These are phyloP conservation scores for Channallabes apus DNA, from an alignment of 2,797 vertebrate genomes.

Conservation along the genomic window DNA sequence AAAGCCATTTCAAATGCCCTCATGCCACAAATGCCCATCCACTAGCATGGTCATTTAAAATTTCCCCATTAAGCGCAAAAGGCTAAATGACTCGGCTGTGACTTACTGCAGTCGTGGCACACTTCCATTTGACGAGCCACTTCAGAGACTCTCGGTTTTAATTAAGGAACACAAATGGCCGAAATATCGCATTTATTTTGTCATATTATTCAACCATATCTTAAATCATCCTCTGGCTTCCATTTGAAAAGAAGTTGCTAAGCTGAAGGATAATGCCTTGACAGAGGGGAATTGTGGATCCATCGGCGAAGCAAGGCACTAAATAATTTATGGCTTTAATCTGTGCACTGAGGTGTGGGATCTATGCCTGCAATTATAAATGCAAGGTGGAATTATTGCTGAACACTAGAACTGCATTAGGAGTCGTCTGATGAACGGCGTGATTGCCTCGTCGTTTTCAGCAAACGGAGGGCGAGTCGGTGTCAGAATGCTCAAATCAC, in stretches of 20 bases:
- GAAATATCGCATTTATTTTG: constrained; percentile 53
- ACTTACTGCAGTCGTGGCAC: constrained; percentile 44
- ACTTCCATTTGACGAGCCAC: constrained; percentile 53
- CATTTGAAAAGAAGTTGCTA: constrained; percentile 89
- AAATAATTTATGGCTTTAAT: constrained; percentile 99
- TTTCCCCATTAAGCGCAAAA: constrained; percentile 47
- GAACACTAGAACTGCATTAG: constrained; percentile 99
- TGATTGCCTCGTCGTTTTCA: constrained; percentile 92
- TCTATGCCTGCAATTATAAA: constrained; percentile 99
- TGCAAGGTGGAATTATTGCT: constrained; percentile 99
- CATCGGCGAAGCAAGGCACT: constrained; percentile 90
- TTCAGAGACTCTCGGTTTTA: constrained; percentile 59
- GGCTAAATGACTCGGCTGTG: constrained; percentile 48
- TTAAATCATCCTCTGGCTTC: constrained; percentile 69
- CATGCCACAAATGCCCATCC: constrained; percentile 56
- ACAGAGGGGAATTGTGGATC: constrained; percentile 90
- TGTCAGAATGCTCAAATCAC: constrained; percentile 97
- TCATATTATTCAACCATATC: constrained; percentile 61
- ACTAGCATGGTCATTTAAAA: constrained; percentile 41
- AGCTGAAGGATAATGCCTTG: constrained; percentile 93
- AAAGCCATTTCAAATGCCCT: constrained; percentile 50
- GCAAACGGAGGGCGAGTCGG: constrained; percentile 95
- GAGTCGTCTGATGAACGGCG: constrained; percentile 98
- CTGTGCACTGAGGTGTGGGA: constrained; percentile 99
- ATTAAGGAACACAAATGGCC: constrained; percentile 64